These are phyloP conservation scores for Metacarcinus magister DNA, from an alignment of 2,888 invertebrate genomes.

Conservation along the genomic window DNA sequence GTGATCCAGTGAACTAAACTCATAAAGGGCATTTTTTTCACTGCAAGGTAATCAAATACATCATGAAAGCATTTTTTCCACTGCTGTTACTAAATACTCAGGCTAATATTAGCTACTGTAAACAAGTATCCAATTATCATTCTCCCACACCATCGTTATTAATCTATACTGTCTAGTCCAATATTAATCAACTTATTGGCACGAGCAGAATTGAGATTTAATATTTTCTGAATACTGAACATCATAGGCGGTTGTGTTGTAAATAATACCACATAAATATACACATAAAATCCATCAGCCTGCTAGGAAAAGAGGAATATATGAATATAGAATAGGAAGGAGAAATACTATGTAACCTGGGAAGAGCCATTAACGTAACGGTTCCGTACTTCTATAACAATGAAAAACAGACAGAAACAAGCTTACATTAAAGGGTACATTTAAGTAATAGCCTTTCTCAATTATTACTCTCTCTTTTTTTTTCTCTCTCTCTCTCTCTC, in stretches of 20 bases:
- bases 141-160: not conserved
- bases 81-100: not conserved
- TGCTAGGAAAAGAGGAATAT: not conserved
- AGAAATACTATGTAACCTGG: not conserved
- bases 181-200: constrained; percentile 36
- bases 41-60: not conserved
- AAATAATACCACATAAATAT: not conserved
- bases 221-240: not conserved
- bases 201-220: not conserved
- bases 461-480: not conserved
- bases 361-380: too few species aligned
- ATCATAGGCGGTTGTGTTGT: not conserved
- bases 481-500: constrained; percentile 15
- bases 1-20: not conserved
- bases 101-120: not conserved
- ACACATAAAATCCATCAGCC: not conserved
- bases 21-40: not conserved
- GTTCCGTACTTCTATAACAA: not conserved
- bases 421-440: not conserved
- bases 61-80: not conserved
- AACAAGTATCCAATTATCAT: constrained; percentile 36
- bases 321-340: not conserved
- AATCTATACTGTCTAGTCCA: not conserved
- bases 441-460: not conserved
- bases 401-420: not conserved